Base-by-base conservation (phyloP, 2,797 vertebrate genomes). In the Anas bahamensis region DNA sequence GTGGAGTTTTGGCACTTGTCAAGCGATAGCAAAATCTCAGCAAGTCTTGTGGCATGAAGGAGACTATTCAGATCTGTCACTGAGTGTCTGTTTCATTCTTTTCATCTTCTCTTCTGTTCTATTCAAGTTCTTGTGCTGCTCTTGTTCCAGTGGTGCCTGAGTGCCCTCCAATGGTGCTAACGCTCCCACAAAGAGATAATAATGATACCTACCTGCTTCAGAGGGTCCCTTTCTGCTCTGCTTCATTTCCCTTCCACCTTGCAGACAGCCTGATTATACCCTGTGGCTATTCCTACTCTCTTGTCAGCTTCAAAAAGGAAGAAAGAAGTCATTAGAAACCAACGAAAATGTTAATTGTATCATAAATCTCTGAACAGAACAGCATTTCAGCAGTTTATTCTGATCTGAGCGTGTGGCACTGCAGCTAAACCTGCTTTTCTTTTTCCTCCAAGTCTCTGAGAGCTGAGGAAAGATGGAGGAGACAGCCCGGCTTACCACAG, bases 141-240 rank as follows among this genome's bases (percentile, higher is more conserved):
- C 94, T 88, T 94, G 94, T 93, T 96, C 96, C 95, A 89, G 93
- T 92, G 94, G 96, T 96, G 96, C 93, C 95, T 89, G 94, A 96
- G 96, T 96, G 96, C 94, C 96, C 94, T 96, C 95, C 93, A 85
- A 96, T 94, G 96, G 93, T 92, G 93, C 82, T 95, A 89, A 86
- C 81, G 93, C 76, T 96, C 90, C 94, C 93, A 93, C 84, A 95
- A 94, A 96, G 95, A 88, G 89, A 95, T 88, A 86, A 95, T 92
- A 87, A 89, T 64, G 93, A 92, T 89, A 83, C 92, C 88, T 14
- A n/a, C 82, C 92, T 89, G 89, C 94, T 94, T 93, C 89, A 93
- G 86, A 90, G 83, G 76, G 78, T 83, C 63, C 73, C 52, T 93
- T 96, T 95, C 87, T 93, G 90, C 82, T 95, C 89, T 73, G 92